A percentile compares a stretch with the other conserved stretches of the same genome.
Conservation (phyloP, 2,113 vertebrate genomes). For the Ceyx melanurus region DNA sequence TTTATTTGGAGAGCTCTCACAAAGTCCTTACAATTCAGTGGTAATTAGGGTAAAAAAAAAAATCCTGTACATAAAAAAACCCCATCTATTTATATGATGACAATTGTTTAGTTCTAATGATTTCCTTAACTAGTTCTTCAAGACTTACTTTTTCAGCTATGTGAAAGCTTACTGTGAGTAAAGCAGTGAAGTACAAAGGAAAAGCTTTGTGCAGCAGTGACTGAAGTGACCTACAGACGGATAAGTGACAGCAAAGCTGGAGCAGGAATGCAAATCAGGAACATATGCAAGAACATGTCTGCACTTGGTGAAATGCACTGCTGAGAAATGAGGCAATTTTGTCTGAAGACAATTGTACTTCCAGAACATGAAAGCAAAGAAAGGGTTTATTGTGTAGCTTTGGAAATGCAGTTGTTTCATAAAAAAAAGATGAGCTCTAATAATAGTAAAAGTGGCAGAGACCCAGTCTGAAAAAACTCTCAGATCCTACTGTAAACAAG, state of each 20-base stretch:
- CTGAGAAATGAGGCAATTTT: constrained; percentile 55
- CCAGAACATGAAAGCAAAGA: constrained; percentile 66
- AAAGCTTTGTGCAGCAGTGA: not conserved
- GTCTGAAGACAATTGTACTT: constrained; percentile 61
- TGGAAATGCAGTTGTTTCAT: constrained; percentile 67
- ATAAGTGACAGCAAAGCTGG: constrained; percentile 14
- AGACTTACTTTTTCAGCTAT: not conserved
- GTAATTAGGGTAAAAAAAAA: constrained; percentile 13
- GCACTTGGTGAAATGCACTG: constrained; percentile 48
- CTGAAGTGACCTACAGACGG: constrained; percentile 36
- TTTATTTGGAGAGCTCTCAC: not conserved
- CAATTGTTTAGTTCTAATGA: not conserved
- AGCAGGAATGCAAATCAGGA: constrained; percentile 54
- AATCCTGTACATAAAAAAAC: not conserved
- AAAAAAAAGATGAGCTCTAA: constrained; percentile 73
- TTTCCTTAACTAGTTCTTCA: constrained; percentile 8
- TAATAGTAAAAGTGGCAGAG: constrained; percentile 63
- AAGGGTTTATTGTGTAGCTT: constrained; percentile 64
- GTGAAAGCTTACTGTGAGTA: not conserved
- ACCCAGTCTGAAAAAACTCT: constrained; percentile 39
- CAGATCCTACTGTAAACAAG: constrained; percentile 49
- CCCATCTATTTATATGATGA: not conserved
- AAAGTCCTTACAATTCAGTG: not conserved
- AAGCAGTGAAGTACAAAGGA: not conserved
- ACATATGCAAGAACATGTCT: constrained; percentile 50